phyloP scores from a whole-genome alignment of 2,888 invertebrate genomes.

The Acanthacorydalis orientalis region DNA sequence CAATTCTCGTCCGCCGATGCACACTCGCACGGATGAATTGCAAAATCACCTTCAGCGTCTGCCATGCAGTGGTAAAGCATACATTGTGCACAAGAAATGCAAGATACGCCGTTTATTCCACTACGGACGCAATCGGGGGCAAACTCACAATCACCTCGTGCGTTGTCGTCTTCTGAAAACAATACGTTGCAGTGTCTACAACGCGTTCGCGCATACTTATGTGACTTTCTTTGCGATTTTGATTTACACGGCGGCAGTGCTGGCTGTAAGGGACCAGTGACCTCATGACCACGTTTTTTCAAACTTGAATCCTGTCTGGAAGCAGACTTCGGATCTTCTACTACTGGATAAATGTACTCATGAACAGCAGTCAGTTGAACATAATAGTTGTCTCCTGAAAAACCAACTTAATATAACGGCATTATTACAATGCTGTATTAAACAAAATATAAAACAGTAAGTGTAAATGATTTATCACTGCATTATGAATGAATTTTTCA shows the following conservation, averaged over 20 bases:
- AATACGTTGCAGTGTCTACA: conserved; percentile 63
- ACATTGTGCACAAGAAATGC: conserved; percentile 76
- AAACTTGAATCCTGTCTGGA: conserved; percentile 36
- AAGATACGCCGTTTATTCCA: conserved; percentile 67
- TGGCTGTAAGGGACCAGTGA: conserved; percentile 32
- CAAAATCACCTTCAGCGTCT: conserved; percentile 77
- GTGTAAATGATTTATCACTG: conserved; percentile 5
- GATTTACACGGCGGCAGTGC: conserved; percentile 26
- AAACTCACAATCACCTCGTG: conserved; percentile 68
- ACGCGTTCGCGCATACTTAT: conserved; percentile 27
- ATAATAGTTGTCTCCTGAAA: conserved; percentile 53
- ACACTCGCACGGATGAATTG: conserved; percentile 73
- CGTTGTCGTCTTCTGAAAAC: conserved; percentile 70
- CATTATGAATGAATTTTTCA: conserved; percentile 10
- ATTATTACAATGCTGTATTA: no score
- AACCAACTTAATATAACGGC: not conserved
- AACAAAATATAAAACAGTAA: no score
- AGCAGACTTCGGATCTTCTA: conserved; percentile 32
- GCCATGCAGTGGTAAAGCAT: conserved; percentile 89
- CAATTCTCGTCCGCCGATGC: conserved; percentile 49
- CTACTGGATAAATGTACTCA: conserved; percentile 75
- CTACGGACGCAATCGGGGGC: conserved; percentile 72
- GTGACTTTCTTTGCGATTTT: conserved; percentile 18
- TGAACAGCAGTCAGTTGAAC: conserved; percentile 69
- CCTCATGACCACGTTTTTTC: conserved; percentile 44